Base-by-base conservation (phyloP, 2,888 invertebrate species). In the Sympetrum striolatum region DNA sequence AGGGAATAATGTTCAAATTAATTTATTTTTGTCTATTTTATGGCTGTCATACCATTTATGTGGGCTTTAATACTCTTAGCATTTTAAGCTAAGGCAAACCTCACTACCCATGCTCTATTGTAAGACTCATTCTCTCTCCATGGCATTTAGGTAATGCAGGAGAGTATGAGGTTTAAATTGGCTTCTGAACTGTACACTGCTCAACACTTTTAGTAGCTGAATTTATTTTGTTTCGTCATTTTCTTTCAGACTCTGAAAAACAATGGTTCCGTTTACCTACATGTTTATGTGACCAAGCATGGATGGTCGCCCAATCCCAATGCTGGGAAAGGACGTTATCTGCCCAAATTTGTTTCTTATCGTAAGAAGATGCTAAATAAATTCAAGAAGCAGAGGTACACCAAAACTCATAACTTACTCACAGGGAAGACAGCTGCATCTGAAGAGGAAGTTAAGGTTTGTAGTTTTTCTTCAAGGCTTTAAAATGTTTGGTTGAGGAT, bases 251-350 rank as follows among this genome's bases (percentile, higher is more conserved):
- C 95, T 81, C 93, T 98, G 81, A 96, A 96, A 93, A 98, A 97
- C 93, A 99, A 99, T 95, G 99, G 99, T 8, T 98, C 99, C 0
- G 95, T 99, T 91, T 99, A 96, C 94, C 94, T 99, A 90, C 99
- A 99, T 94, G 96, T 97, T 0, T 99, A 97, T 94, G 94, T 99
- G 35, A 98, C 98, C 0, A 96, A 96, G 92, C 94, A 95, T 91
- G 99, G 98, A 0, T 96, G 96, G 93, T 97, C 97, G 91, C 98
- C 98, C 1, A 96, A 99, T 94, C 97, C 98, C 0, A 94, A 94
- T 53, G 95, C 95, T 31, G 95, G 96, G 90, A 96, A 96, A 92
- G 94, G 94, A 58, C 94, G 94, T 91, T 97, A 96, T 94, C 96
- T 96, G 2, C 96, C 96, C 90, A 95, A 96, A 91, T 95, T 96